Evolutionary conservation across 1,140 invertebrate genomes (phyloP), one percentile per base, ranked within the genome.

Genomic region (Teleopsis dalmanni): DNA sequence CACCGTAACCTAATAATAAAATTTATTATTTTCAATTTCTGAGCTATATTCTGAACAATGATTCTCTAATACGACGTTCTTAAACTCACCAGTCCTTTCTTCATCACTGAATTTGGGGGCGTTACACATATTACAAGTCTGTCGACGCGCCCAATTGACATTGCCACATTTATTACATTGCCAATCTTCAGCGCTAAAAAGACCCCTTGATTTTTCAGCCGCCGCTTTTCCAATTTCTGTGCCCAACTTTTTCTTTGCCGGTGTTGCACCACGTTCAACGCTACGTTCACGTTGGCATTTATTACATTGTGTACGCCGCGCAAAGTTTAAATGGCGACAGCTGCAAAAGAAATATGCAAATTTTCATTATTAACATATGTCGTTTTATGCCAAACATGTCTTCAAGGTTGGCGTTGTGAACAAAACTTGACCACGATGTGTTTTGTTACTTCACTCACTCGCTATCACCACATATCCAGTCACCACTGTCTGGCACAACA

Each of bases 151-250:
- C 97, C 97, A 99, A 71, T 99, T 99, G 3, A 99, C 95, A 73
- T 99, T 99, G 2, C 93, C 95, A 76, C 96, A 99, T 71, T 97
- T 97, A 72, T 88, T 94, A 71, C 97, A 99, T 66, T 97, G 91
- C 97, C 97, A 99, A 72, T 99, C 96, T 73, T 99, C 95, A 43
- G 96, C 95, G 75, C 91, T 92, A 67, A 91, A 96, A 47, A 99
- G 77, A 13, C 97, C 97, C 59, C 94, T 84, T 57, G 93, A 97
- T 74, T 98, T 99, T 68, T 99, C 96, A 6, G 97, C 96, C 18
- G 93, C 88, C 35, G 87, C 87, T 77, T 98, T 98, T 3, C 96
- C 97, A 59, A 99, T 98, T 76, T 98, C 95, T 53, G 89, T 88
- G 1, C 94, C 94, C 47, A 95, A 78, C 75, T 94, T 93, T 70